phyloP scores from a whole-genome alignment of 1,140 invertebrate genomes.

The Lasioglossum baleicum region DNA sequence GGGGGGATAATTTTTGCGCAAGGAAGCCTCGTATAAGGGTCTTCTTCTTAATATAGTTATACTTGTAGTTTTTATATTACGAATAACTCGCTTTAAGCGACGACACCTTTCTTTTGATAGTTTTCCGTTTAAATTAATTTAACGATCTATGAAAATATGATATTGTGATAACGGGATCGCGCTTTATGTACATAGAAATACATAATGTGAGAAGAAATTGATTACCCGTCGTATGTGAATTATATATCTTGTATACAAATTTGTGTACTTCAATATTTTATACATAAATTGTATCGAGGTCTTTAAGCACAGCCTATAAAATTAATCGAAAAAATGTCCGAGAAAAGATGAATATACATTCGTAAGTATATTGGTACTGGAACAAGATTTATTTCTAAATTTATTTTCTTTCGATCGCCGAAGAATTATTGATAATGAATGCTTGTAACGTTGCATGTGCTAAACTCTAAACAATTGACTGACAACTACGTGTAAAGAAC shows the following conservation, averaged over 20 bases:
- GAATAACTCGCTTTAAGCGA: background rate
- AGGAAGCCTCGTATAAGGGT: background rate
- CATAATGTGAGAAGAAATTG: too few species aligned
- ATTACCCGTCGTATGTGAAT: too few species aligned
- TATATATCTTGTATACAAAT: too few species aligned
- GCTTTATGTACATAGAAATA: too few species aligned
- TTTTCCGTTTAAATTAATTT: background rate
- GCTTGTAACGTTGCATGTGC: too few species aligned
- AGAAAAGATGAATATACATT: background rate
- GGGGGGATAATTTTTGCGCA: background rate
- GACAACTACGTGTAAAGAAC: too few species aligned
- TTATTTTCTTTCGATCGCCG: too few species aligned
- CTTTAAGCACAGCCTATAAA: background rate
- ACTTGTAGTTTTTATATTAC: slow-evolving; percentile 9
- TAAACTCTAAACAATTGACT: too few species aligned
- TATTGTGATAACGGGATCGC: background rate
- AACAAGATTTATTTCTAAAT: too few species aligned
- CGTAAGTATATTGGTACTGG: too few species aligned
- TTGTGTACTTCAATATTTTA: background rate
- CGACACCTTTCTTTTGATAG: too few species aligned
- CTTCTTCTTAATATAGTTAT: background rate
- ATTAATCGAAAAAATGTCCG: background rate
- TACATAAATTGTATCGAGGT: background rate
- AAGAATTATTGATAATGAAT: too few species aligned
- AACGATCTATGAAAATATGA: background rate